Evolutionary conservation across 1,140 invertebrate genomes (phyloP).

Genomic region (Branchinecta lindahli): DNA sequence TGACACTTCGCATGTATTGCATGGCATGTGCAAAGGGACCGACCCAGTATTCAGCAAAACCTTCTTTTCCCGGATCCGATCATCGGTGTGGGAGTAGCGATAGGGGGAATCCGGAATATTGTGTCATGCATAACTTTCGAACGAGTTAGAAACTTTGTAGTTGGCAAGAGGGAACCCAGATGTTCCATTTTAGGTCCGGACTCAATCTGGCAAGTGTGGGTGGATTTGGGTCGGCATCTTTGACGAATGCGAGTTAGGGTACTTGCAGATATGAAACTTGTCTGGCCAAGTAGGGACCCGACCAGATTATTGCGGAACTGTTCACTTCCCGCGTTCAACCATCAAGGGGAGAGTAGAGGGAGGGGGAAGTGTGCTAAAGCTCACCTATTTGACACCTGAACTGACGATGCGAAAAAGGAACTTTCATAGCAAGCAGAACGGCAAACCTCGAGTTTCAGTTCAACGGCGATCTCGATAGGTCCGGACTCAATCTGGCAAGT

Average conservation of each 20-base stretch:
- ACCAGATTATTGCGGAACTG: neutral
- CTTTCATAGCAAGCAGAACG: too few species aligned
- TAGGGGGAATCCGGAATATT: neutral
- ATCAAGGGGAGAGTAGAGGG: neutral
- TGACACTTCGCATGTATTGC: neutral
- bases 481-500: too few species aligned
- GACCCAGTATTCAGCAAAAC: neutral
- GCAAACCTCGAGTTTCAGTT: too few species aligned
- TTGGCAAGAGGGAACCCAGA: neutral
- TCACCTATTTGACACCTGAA: too few species aligned
- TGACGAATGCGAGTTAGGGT: too few species aligned
- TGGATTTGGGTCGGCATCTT: neutral
- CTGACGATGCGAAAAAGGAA: too few species aligned
- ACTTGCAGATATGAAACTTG: neutral
- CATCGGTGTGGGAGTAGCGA: neutral
- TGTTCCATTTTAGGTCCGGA: neutral
- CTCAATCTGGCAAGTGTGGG: neutral
- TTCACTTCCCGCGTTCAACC: neutral
- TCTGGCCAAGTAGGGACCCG: neutral
- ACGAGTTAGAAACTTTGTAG: neutral
- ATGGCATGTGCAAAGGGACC: neutral
- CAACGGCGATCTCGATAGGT: too few species aligned
- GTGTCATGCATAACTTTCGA: neutral
- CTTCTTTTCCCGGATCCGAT: neutral
- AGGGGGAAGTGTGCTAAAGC: too few species aligned